phyloP scores from a whole-genome alignment of 2,797 vertebrate species.

The Anas capensis region DNA sequence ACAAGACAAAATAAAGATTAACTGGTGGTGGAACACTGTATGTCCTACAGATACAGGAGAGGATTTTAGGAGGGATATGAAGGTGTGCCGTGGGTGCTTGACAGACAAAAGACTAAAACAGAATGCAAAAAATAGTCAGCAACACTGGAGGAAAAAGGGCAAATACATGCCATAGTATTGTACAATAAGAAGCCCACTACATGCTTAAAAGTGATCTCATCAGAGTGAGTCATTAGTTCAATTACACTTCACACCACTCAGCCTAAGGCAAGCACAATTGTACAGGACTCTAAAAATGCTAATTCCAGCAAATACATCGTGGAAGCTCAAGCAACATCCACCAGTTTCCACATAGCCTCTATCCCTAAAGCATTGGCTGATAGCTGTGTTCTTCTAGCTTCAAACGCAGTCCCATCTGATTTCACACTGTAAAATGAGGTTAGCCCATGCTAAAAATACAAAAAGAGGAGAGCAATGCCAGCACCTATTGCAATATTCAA shows the following conservation, averaged over 20 bases:
- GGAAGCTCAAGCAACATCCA: background rate
- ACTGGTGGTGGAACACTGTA: background rate
- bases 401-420: background rate
- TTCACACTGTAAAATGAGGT: background rate
- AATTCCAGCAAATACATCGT: background rate
- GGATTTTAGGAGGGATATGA: constrained; percentile 29
- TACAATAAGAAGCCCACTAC: constrained; percentile 53
- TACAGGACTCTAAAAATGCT: constrained; percentile 25
- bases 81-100: constrained; percentile 29
- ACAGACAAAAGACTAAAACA: constrained; percentile 36
- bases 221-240: constrained; percentile 57
- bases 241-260: constrained; percentile 52
- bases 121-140: background rate
- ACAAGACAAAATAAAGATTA: background rate
- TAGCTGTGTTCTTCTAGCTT: background rate
- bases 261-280: constrained; percentile 46
- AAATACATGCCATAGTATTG: constrained; percentile 33
- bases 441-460: background rate
- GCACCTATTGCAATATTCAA: background rate
- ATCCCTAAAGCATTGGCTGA: background rate
- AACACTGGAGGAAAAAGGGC: constrained; percentile 19
- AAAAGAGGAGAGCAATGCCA: background rate
- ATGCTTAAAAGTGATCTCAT: constrained; percentile 44
- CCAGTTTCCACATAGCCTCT: background rate
- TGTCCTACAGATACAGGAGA: background rate